Base-by-base conservation (phyloP, 2,113 vertebrate genomes). In the Thryonomys swinderianus region DNA sequence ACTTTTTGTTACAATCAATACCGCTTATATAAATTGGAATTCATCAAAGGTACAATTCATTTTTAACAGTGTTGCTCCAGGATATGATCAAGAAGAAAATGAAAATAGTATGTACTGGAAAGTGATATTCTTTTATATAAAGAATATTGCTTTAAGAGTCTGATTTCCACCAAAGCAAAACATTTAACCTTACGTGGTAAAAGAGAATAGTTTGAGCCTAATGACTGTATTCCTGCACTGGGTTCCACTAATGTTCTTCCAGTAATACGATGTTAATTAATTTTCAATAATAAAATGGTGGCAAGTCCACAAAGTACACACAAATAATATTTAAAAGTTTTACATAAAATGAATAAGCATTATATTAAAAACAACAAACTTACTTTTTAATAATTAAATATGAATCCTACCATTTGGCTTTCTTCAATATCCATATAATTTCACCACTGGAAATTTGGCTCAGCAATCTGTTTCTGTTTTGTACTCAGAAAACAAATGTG, bases 331-430 rank as follows among this genome's bases (percentile, higher is more conserved):
- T 79, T n/a, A 37, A 92, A 79, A 88, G 21, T 18, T 45, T 80
- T 87, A 40, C 62, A 45, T 76, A 67, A 87, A 74, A 48, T 74
- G 1, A 61, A 67, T 73, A 59, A 13, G 5, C 40, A 90, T 90
- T 80, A 57, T n/a, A 66, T n/a, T 59, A 6, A 92, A 86, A 78
- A 64, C 37, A 88, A 59, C 12, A 85, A 76, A 85, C 73, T 45
- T 96, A 90, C 86, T 86, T 59, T 37, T 64, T 87, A 42, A 66
- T 85, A 73, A 79, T 66, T 74, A 86, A 79, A 2, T 88, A 5
- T 93, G 42, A 88, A 89, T 32, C 34, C 37, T 82, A 55, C 55
- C 14, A 8, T 59, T 21, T 82, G 45, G 69, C 45, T 57, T 79
- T 86, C 12, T 74, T 73, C 91, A 55, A 73, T 66, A 62, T 13